A percentile compares a stretch with the other conserved stretches of the same genome.
Evolutionary conservation across 2,113 vertebrate genomes (phyloP).

Genomic region (Neolamprologus toae): DNA sequence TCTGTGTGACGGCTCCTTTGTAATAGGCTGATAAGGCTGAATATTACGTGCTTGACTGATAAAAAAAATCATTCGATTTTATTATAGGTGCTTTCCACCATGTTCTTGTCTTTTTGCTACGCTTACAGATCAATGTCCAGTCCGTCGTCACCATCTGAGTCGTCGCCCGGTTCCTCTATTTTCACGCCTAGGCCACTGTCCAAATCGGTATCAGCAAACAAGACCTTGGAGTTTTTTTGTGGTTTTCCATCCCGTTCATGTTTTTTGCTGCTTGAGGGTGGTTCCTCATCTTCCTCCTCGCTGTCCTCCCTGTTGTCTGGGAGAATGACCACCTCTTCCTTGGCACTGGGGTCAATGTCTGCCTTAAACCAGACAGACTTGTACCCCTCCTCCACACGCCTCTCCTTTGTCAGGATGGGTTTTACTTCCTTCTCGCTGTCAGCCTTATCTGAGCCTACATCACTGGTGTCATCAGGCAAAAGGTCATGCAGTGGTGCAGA

Average conservation of each 20-base stretch:
- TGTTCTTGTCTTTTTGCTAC: background rate
- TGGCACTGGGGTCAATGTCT: constrained; percentile 70
- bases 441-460: background rate
- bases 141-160: background rate
- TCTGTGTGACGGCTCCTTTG: background rate
- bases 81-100: background rate
- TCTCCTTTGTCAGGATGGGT: constrained; percentile 79
- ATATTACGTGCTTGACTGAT: background rate
- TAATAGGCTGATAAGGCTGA: background rate
- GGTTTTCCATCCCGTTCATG: background rate
- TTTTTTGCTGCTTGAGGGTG: background rate
- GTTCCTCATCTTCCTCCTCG: constrained; percentile 37
- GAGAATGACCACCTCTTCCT: constrained; percentile 72
- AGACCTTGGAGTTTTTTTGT: background rate
- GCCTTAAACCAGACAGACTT: constrained; percentile 79
- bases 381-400: constrained; percentile 72
- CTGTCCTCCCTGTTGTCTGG: constrained; percentile 46
- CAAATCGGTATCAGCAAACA: constrained; percentile 22
- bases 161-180: background rate
- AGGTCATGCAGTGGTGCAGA: background rate
- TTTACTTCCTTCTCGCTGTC: constrained; percentile 73
- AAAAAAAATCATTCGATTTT: background rate
- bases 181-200: constrained; percentile 49
- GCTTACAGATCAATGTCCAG: constrained; percentile 19
- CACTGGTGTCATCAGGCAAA: constrained; percentile 8